A percentile compares a stretch with the other conserved stretches of the same genome.
phyloP scores from a whole-genome alignment of 92 coral and sea anemone species.

The Zoanthus gigantus region DNA sequence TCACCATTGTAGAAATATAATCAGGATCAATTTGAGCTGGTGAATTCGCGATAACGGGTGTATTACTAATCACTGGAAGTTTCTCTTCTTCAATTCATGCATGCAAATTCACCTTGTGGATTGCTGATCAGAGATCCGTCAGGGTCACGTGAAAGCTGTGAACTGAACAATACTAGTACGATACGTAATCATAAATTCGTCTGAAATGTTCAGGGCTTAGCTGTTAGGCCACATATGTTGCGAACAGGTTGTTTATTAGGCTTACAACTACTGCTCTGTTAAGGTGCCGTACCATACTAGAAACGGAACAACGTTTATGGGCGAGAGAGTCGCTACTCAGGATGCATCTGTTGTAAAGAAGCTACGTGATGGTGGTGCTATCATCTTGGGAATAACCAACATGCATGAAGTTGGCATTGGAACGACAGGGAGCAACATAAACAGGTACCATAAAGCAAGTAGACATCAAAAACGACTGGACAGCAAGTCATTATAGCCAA shows the following conservation, averaged over 20 bases:
- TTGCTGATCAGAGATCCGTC: neutral
- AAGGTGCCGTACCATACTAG: conserved; percentile 85
- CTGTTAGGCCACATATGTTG: neutral
- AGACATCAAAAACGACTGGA: no score
- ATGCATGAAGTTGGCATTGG: conserved; percentile 98
- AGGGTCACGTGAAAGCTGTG: neutral
- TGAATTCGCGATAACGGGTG: no score
- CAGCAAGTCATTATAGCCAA: no score
- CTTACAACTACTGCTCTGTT: neutral
- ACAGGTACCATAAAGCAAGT: conserved; percentile 61
- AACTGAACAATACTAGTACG: neutral
- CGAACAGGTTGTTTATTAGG: neutral
- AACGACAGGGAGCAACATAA: conserved; percentile 85
- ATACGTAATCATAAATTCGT: neutral
- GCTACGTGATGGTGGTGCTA: conserved; percentile 92
- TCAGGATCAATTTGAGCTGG: no score
- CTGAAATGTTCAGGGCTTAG: neutral
- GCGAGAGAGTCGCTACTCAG: conserved; percentile 53
- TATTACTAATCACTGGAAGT: no score
- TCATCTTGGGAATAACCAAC: conserved; percentile 89
- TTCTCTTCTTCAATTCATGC: no score
- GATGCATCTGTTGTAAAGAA: conserved; percentile 82
- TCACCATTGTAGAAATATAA: no score
- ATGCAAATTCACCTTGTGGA: no score
- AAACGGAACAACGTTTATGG: conserved; percentile 93